These are phyloP conservation scores for Acleris holmiana DNA, from an alignment of 2,888 invertebrate species.

Conservation along the genomic window DNA sequence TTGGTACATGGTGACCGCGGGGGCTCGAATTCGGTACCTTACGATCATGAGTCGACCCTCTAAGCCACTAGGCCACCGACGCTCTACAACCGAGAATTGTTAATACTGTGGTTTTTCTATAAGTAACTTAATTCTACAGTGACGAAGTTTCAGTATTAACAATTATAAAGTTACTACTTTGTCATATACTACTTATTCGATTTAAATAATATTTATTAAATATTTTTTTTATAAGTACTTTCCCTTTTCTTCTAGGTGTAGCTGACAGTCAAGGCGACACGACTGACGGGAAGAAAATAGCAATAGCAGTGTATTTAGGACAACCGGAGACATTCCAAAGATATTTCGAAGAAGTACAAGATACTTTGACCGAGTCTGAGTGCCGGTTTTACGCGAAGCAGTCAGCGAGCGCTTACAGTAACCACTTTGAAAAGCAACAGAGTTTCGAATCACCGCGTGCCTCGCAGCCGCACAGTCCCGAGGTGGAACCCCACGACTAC, in stretches of 20 bases:
- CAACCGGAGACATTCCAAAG: slow-evolving; percentile 90
- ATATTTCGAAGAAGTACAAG: slow-evolving; percentile 87
- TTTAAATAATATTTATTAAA: too few species aligned
- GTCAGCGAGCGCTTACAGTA: slow-evolving; percentile 70
- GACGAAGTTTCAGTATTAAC: too few species aligned
- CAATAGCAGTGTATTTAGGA: slow-evolving; percentile 94
- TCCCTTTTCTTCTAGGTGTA: slow-evolving; percentile 62
- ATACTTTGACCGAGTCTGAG: slow-evolving; percentile 86
- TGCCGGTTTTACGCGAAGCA: slow-evolving; percentile 84
- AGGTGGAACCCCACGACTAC: slow-evolving; percentile 74
- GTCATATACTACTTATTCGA: too few species aligned
- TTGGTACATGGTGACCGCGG: too few species aligned
- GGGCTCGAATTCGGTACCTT: too few species aligned
- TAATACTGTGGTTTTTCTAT: too few species aligned
- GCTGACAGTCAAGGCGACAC: slow-evolving; percentile 87
- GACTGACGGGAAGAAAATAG: slow-evolving; percentile 93
- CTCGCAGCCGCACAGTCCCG: slow-evolving; percentile 77
- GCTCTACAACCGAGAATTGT: too few species aligned
- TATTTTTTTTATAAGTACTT: too few species aligned
- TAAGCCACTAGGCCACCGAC: too few species aligned
- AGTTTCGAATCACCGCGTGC: slow-evolving; percentile 78
- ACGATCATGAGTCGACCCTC: too few species aligned
- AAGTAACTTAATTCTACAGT: too few species aligned
- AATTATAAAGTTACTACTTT: too few species aligned
- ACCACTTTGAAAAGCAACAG: slow-evolving; percentile 77